Evolutionary conservation across 2,797 vertebrate species (phyloP).

Genomic region (Pseudochaenichthys georgianus): DNA sequence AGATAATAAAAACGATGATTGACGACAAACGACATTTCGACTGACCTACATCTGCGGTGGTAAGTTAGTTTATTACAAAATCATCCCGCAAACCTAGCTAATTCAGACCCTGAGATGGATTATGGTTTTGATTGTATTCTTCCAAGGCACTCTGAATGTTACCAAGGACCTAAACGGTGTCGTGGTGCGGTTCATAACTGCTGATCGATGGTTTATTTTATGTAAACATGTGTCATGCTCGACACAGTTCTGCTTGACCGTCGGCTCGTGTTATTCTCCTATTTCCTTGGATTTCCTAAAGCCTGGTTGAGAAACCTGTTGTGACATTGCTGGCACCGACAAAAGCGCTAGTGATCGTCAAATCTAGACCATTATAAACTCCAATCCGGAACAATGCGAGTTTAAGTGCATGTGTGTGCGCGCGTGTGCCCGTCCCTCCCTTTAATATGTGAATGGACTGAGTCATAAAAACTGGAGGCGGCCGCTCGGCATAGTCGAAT

Average conservation of each 20-base stretch:
- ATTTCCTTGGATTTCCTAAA: constrained; percentile 32
- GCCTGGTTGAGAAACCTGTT: constrained; percentile 79
- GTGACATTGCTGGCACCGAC: constrained; percentile 71
- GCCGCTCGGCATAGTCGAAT: constrained; percentile 62
- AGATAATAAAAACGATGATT: constrained; percentile 12
- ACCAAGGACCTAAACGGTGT: neutral
- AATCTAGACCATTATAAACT: constrained; percentile 72
- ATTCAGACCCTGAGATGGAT: neutral
- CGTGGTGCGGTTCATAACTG: neutral
- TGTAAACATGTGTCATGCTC: neutral
- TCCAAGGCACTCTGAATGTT: neutral
- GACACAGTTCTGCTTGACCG: neutral
- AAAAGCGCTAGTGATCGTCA: constrained; percentile 67
- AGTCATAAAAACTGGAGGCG: constrained; percentile 82
- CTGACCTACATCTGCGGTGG: constrained; percentile 32
- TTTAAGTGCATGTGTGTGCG: constrained; percentile 27
- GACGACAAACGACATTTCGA: constrained; percentile 34
- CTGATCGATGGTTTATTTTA: neutral
- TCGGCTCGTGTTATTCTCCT: constrained; percentile 12
- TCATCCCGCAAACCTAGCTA: neutral
- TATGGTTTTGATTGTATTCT: neutral
- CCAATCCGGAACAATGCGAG: constrained; percentile 69
- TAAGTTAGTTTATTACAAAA: constrained; percentile 1
- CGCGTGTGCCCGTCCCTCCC: constrained; percentile 51
- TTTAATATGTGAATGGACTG: constrained; percentile 81